Conservation (phyloP, 2,797 vertebrate species). For the Sternarchorhynchus goeldii region DNA sequence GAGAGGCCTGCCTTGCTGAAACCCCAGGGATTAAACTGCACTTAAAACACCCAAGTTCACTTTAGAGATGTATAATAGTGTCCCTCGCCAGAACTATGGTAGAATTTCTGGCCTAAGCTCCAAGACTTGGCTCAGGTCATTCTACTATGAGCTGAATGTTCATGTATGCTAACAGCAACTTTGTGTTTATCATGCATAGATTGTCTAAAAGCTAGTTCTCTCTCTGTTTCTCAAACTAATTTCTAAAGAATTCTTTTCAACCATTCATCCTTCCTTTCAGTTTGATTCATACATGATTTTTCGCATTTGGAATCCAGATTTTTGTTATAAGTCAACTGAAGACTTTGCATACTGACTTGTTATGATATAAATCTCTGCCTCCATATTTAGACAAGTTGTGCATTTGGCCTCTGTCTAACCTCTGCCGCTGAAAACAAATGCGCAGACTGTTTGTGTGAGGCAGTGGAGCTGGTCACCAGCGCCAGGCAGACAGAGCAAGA, state of each 20-base stretch:
- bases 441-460: slow-evolving; percentile 51
- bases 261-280: not conserved
- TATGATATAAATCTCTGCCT: slow-evolving; percentile 57
- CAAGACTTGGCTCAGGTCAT: slow-evolving; percentile 67
- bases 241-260: not conserved
- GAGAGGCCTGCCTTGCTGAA: slow-evolving; percentile 38
- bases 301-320: slow-evolving; percentile 45
- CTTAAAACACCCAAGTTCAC: slow-evolving; percentile 55
- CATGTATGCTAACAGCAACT: not conserved
- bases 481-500: slow-evolving; percentile 42
- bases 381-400: slow-evolving; percentile 56
- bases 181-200: not conserved
- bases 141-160: not conserved
- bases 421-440: slow-evolving; percentile 65
- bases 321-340: slow-evolving; percentile 47
- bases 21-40: slow-evolving; percentile 40
- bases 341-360: slow-evolving; percentile 47
- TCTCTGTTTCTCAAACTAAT: too few species aligned
- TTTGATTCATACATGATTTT: slow-evolving; percentile 37
- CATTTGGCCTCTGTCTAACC: slow-evolving; percentile 58
- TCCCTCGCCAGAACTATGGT: slow-evolving; percentile 62
- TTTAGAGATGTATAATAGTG: slow-evolving; percentile 52
- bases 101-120: slow-evolving; percentile 67
- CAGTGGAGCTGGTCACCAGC: slow-evolving; percentile 24
- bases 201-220: too few species aligned